phyloP scores from a whole-genome alignment of 2,113 vertebrate species.

The Pungitius pungitius region DNA sequence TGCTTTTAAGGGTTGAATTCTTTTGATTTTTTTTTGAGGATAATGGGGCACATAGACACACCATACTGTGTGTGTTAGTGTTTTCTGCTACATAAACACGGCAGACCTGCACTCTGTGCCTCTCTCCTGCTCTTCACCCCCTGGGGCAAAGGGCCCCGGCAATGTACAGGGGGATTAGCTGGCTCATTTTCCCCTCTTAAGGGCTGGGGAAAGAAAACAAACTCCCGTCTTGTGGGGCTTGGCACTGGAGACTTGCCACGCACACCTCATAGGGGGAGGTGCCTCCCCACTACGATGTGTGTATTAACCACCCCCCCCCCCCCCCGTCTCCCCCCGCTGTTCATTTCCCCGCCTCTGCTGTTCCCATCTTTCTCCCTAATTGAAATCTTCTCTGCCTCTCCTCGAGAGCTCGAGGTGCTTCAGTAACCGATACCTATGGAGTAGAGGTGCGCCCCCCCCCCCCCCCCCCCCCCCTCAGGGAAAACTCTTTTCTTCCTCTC shows the following conservation, averaged over 20 bases:
- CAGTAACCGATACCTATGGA: constrained; percentile 72
- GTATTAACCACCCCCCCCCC: constrained; percentile 31
- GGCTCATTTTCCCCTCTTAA: constrained; percentile 75
- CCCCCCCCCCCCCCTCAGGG: constrained; percentile 6
- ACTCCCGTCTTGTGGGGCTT: constrained; percentile 58
- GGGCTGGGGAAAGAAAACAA: constrained; percentile 70
- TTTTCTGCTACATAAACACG: constrained; percentile 25
- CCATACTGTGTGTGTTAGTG: constrained; percentile 8
- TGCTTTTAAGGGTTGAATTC: constrained; percentile 25
- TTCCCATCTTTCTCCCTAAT: constrained; percentile 58
- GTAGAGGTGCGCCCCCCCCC: neutral
- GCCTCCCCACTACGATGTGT: constrained; percentile 45
- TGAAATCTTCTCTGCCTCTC: constrained; percentile 65
- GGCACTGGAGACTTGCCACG: constrained; percentile 47
- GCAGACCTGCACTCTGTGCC: constrained; percentile 26
- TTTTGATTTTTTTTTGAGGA: constrained; percentile 49
- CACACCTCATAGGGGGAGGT: constrained; percentile 46
- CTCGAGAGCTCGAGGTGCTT: constrained; percentile 50
- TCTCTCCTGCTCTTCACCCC: constrained; percentile 53
- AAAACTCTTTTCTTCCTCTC: constrained; percentile 63
- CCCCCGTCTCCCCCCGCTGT: constrained; percentile 30
- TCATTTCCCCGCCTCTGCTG: constrained; percentile 47
- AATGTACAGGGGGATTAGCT: constrained; percentile 69
- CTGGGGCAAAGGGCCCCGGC: constrained; percentile 46
- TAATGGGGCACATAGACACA: constrained; percentile 18